Evolutionary conservation across 2,113 vertebrate species (phyloP).

Genomic region (Misgurnus anguillicaudatus): DNA sequence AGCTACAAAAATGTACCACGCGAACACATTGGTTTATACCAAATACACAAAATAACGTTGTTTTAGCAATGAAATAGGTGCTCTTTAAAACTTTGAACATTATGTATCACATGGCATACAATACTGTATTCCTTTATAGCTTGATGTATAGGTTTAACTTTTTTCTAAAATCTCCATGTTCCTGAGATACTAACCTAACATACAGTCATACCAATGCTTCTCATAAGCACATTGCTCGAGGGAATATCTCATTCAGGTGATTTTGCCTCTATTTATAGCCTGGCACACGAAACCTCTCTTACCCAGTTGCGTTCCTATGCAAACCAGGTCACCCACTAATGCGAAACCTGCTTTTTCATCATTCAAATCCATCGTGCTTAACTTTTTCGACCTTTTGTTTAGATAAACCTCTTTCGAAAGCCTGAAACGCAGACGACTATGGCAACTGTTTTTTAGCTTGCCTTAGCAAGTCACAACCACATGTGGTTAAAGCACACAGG

Average conservation of each 20-base stretch:
- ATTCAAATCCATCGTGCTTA: background rate
- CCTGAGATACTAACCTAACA: conserved; percentile 7
- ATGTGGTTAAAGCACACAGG: conserved; percentile 6
- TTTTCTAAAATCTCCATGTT: background rate
- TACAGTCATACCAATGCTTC: background rate
- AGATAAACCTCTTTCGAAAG: conserved; percentile 6
- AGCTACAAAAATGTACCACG: no score
- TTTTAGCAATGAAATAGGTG: no score
- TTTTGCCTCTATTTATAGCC: conserved; percentile 31
- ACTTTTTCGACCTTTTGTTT: conserved; percentile 5
- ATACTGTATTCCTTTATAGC: no score
- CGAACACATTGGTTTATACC: no score
- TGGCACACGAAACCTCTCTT: conserved; percentile 19
- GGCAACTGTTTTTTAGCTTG: background rate
- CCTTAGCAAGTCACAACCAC: conserved; percentile 13
- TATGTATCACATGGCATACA: no score
- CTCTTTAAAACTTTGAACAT: no score
- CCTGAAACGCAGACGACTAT: background rate
- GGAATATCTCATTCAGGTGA: conserved; percentile 7
- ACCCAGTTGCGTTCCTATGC: conserved; percentile 15
- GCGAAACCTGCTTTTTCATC: conserved; percentile 13
- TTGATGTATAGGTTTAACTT: no score
- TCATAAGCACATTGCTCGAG: conserved; percentile 11
- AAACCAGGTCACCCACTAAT: conserved; percentile 25
- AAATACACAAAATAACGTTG: no score